Evolutionary conservation across 2,797 vertebrate species (phyloP).

Genomic region (Tamandua tetradactyla): DNA sequence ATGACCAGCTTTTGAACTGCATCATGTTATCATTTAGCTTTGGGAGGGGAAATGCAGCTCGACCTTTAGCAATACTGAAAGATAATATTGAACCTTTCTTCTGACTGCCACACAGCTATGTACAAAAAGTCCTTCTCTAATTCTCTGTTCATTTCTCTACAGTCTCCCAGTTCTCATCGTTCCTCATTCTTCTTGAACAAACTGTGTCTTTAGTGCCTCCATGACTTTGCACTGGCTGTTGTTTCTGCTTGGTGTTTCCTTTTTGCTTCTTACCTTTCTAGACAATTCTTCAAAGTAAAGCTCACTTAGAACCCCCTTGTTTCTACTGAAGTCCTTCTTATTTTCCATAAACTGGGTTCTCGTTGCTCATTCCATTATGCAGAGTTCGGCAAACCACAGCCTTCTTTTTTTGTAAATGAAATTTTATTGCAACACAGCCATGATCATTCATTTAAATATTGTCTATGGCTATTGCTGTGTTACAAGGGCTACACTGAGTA

Average conservation of each 20-base stretch:
- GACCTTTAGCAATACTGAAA: conserved; percentile 78
- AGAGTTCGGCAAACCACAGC: neutral
- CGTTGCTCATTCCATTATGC: neutral
- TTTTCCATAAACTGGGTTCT: neutral
- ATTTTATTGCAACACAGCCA: neutral
- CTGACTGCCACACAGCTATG: neutral
- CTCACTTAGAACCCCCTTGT: neutral
- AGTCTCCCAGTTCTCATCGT: neutral
- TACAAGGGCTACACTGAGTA: neutral
- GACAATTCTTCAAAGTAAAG: neutral
- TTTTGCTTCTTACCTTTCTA: neutral
- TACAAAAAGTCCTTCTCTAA: neutral
- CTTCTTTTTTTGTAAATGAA: neutral
- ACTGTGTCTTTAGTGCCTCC: neutral
- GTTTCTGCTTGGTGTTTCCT: neutral
- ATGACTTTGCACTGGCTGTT: neutral
- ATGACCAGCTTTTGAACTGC: conserved; percentile 81
- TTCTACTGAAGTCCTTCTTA: neutral
- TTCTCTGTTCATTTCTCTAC: neutral
- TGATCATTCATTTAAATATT: neutral
- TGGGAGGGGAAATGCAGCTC: conserved; percentile 74
- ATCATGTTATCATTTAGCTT: conserved; percentile 76
- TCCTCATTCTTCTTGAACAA: neutral
- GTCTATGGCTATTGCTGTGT: neutral
- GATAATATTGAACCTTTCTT: conserved; percentile 73